phyloP scores from a whole-genome alignment of 2,113 vertebrate species.

The Deroptyus accipitrinus region DNA sequence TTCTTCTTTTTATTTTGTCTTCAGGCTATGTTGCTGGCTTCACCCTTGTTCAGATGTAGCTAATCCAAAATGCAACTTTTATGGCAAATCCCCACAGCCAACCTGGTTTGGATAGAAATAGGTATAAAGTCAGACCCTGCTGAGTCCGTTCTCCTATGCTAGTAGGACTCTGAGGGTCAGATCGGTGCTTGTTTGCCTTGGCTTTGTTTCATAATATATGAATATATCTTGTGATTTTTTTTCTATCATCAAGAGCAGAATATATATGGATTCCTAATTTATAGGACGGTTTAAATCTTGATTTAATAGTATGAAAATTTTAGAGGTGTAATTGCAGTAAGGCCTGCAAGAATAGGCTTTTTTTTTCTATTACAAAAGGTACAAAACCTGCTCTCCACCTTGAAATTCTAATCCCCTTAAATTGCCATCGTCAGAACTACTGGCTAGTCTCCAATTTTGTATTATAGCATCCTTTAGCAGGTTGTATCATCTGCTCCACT shows the following conservation, averaged over 20 bases:
- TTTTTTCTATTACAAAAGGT: not conserved
- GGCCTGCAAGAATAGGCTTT: not conserved
- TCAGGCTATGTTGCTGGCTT: not conserved
- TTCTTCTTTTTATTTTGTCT: not conserved
- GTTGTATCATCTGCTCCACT: slow-evolving; percentile 3
- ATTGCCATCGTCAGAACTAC: not conserved
- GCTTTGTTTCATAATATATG: not conserved
- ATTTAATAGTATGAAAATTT: not conserved
- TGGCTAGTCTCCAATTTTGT: slow-evolving; percentile 24
- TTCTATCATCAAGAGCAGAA: not conserved
- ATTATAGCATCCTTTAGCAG: slow-evolving; percentile 9
- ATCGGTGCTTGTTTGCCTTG: not conserved
- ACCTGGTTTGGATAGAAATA: not conserved
- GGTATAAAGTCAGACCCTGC: not conserved
- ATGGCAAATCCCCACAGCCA: no score
- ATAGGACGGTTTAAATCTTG: not conserved
- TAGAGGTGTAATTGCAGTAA: not conserved
- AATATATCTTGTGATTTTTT: not conserved
- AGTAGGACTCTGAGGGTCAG: not conserved
- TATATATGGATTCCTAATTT: not conserved
- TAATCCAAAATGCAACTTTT: not conserved
- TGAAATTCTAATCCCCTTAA: slow-evolving; percentile 39
- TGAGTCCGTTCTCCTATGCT: not conserved
- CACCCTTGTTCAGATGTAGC: not conserved
- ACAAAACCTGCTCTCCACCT: slow-evolving; percentile 1